A percentile compares a stretch with the other conserved stretches of the same genome.
phyloP scores from a whole-genome alignment of 2,888 invertebrate species.

The Oxystoma pomonae region DNA sequence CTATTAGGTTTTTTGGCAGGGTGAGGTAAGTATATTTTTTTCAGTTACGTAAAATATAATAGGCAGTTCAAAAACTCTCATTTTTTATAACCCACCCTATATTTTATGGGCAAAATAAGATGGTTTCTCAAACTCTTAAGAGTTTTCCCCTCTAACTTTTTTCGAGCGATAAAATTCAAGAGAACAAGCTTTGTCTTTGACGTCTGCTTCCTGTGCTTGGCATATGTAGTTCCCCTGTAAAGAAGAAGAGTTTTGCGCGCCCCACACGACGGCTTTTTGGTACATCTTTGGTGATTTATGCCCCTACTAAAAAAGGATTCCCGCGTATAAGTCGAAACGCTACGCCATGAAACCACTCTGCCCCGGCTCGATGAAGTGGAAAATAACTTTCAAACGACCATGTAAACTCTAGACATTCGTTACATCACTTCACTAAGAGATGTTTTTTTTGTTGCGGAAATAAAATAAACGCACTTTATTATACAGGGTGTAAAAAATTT shows the following conservation, averaged over 20 bases:
- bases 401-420: slow-evolving; percentile 32
- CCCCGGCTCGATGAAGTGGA: slow-evolving; percentile 47
- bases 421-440: neutral
- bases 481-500: no score
- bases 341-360: slow-evolving; percentile 44
- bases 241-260: neutral
- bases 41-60: no score
- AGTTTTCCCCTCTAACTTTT: neutral
- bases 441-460: neutral
- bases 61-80: no score
- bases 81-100: no score
- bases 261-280: slow-evolving; percentile 24
- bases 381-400: slow-evolving; percentile 44
- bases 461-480: no score
- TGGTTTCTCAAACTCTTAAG: neutral
- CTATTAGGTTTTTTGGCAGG: no score
- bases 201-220: slow-evolving; percentile 22
- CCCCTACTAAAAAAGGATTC: slow-evolving; percentile 46
- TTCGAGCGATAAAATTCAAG: slow-evolving; percentile 12
- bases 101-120: no score
- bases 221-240: slow-evolving; percentile 24
- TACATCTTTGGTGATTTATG: slow-evolving; percentile 43
- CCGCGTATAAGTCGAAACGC: slow-evolving; percentile 39
- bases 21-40: no score
- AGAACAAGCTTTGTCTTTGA: slow-evolving; percentile 18